phyloP scores from a whole-genome alignment of 2,113 vertebrate species.

The Sialia sialis region DNA sequence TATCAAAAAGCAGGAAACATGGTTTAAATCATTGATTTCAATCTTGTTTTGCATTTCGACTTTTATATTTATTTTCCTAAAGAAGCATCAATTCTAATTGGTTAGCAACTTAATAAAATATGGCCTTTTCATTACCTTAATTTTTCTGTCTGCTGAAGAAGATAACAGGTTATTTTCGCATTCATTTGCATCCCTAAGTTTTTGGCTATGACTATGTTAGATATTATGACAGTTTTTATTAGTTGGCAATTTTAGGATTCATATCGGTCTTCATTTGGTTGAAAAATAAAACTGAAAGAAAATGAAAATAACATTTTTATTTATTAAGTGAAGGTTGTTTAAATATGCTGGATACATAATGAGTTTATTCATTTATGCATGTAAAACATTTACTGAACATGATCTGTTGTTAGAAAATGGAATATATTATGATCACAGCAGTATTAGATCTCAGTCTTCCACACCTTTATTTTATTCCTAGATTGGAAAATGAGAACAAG shows the following conservation, averaged over 20 bases:
- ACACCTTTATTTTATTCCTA: not conserved
- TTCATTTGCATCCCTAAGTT: not conserved
- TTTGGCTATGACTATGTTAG: not conserved
- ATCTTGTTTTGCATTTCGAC: constrained; percentile 3
- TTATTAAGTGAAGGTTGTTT: not conserved
- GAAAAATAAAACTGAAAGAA: not conserved
- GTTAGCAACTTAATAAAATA: not conserved
- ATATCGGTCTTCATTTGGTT: not conserved
- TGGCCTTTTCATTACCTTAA: not conserved
- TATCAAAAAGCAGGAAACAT: constrained; percentile 51
- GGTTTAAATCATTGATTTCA: constrained; percentile 21
- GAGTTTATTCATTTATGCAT: not conserved
- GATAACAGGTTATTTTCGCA: not conserved
- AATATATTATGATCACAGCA: not conserved
- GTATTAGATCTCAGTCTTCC: not conserved
- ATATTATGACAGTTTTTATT: not conserved
- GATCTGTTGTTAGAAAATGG: not conserved
- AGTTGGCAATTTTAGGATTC: not conserved
- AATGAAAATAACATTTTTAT: not conserved
- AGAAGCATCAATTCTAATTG: not conserved
- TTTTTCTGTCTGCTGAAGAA: not conserved
- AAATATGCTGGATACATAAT: not conserved
- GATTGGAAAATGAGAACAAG: not conserved
- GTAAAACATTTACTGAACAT: not conserved
- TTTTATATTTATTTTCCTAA: not conserved